Evolutionary conservation across 2,113 vertebrate species (phyloP).

Genomic region (Actinemys pallida): DNA sequence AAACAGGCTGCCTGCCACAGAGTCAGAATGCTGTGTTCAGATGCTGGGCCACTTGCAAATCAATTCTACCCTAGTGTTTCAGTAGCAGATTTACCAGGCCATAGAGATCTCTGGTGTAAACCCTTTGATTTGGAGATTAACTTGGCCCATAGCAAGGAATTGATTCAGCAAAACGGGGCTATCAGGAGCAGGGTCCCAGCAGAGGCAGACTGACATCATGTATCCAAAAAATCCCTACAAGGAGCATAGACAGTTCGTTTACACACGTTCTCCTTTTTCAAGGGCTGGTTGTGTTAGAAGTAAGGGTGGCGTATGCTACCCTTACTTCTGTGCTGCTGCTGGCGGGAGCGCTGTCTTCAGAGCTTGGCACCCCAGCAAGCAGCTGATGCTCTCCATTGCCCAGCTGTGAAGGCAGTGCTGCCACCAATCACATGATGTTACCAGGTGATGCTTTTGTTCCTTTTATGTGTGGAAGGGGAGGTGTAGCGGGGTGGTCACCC

Average conservation of each 20-base stretch:
- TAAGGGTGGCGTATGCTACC: no score
- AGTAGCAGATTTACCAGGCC: constrained; percentile 51
- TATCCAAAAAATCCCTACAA: not conserved
- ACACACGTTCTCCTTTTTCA: fast-evolving
- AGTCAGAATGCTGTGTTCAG: not conserved
- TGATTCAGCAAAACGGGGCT: constrained; percentile 28
- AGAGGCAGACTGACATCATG: not conserved
- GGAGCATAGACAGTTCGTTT: fast-evolving
- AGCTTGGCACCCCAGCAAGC: no score
- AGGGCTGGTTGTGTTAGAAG: not conserved
- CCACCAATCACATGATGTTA: no score
- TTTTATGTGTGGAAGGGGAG: no score
- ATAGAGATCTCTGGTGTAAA: constrained; percentile 27
- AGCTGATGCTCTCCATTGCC: no score
- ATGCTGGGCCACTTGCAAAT: not conserved
- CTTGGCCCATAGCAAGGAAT: not conserved
- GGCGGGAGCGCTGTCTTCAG: no score
- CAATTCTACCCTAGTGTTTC: not conserved
- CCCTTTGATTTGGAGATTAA: constrained; percentile 58
- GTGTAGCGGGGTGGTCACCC: no score
- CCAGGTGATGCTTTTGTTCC: no score
- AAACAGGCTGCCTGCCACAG: not conserved
- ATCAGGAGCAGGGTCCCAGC: not conserved
- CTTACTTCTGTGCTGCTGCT: no score
- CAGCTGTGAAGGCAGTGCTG: no score